Evolutionary conservation across 1,140 invertebrate genomes (phyloP), one percentile per base, ranked within the genome.

Genomic region (Macrocentrus cingulum): DNA sequence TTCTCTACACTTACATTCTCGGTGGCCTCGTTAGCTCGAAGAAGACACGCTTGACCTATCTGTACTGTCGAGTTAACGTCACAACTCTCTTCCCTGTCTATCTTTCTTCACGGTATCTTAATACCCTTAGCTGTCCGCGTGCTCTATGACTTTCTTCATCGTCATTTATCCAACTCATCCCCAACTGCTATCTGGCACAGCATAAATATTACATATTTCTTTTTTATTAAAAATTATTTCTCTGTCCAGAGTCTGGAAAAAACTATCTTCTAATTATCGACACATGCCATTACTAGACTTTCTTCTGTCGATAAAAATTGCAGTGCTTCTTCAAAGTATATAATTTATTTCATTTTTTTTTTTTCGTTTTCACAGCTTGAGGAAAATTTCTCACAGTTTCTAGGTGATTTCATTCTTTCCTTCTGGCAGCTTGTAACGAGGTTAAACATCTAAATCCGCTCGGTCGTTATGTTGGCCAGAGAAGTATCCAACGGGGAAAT

Each of bases 41-140:
- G 23, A 19, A 56, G 45, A 19, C 19, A 25, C 15, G 56, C 56
- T 58, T 58, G 56, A 58, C 56, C 48, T 58, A 51, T 36, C 45
- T 56, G 25, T 46, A 22, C 37, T n/a, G n/a, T 46, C 22, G 34
- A 13, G n/a, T 50, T 42, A 34, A 52, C 20, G 37, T 42, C 37
- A 42, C 51, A 53, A 25, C 15, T 51, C 39, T 39, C 18, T 9
- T 29, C 18, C 20, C 23, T 44, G 9, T 51, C 37, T 51, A 25
- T 32, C 16, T 51, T 25, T 44, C 20, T 36, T 22, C 2, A 5
- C 9, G 16, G 11, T 2, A 1, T 8, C 36, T n/a, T n/a, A n/a
- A n/a, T n/a, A n/a, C n/a, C n/a, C n/a, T n/a, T n/a, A n/a, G n/a
- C n/a, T n/a, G n/a, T n/a, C n/a, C n/a, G n/a, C n/a, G n/a, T n/a